These are phyloP conservation scores for Tryphoninae sp. DNA, from an alignment of 2,888 invertebrate genomes.

Conservation along the genomic window DNA sequence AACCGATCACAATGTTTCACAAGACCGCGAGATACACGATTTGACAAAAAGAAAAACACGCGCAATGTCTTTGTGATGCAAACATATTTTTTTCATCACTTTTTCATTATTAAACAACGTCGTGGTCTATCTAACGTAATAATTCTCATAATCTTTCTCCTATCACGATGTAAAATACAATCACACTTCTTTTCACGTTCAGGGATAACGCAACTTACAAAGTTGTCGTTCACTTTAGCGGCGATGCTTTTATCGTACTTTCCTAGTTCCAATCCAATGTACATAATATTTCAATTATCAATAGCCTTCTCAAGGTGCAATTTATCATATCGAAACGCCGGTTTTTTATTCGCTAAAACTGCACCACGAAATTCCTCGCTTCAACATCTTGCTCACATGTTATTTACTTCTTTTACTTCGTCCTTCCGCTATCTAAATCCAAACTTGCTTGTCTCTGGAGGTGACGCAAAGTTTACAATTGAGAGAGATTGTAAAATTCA, in stretches of 20 bases:
- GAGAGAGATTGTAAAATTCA: slow-evolving; percentile 12
- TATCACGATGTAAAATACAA: slow-evolving; percentile 16
- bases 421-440: slow-evolving; percentile 14
- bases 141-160: slow-evolving; percentile 7
- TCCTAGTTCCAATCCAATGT: background rate
- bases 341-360: slow-evolving; percentile 16
- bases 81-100: slow-evolving; percentile 5
- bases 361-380: slow-evolving; percentile 13
- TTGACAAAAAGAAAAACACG: slow-evolving; percentile 4
- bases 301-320: background rate
- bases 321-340: background rate
- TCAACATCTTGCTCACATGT: slow-evolving; percentile 33
- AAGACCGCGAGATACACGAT: slow-evolving; percentile 14
- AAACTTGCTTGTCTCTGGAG: slow-evolving; percentile 5
- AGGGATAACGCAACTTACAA: background rate
- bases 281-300: slow-evolving; percentile 5
- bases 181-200: slow-evolving; percentile 7
- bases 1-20: slow-evolving; percentile 38
- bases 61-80: slow-evolving; percentile 3
- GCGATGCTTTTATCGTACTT: background rate
- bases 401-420: slow-evolving; percentile 14
- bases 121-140: slow-evolving; percentile 28
- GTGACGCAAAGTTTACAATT: background rate
- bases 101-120: slow-evolving; percentile 1
- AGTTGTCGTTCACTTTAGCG: background rate